Evolutionary conservation across 2,888 invertebrate genomes (phyloP).

Genomic region (Chalcis sispes): DNA sequence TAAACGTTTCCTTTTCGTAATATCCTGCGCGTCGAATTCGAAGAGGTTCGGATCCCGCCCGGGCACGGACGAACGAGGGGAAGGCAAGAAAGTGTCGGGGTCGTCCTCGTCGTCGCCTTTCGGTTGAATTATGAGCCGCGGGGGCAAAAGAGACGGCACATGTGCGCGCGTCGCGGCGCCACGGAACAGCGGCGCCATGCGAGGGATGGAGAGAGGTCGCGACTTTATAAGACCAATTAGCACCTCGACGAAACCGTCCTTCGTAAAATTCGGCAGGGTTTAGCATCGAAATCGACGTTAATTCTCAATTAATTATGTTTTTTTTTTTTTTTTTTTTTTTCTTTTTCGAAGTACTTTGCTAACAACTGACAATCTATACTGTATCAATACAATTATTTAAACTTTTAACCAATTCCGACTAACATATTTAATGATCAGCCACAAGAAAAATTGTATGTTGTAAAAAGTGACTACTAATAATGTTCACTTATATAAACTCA

Average conservation of each 20-base stretch:
- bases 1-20: neutral
- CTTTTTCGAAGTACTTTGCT: too few relatives aligned
- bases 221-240: conserved; percentile 68
- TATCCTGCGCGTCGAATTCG: conserved; percentile 18
- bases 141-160: too few relatives aligned
- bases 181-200: conserved; percentile 64
- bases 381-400: too few relatives aligned
- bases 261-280: neutral
- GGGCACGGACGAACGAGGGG: conserved; percentile 1
- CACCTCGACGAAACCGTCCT: conserved; percentile 61
- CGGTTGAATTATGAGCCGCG: conserved; percentile 64
- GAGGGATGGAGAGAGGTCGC: conserved; percentile 48
- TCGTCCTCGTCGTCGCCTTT: conserved; percentile 15
- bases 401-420: too few relatives aligned
- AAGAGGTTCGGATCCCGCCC: neutral
- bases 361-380: too few relatives aligned
- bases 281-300: too few relatives aligned
- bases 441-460: too few relatives aligned
- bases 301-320: too few relatives aligned
- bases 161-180: conserved; percentile 65
- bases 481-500: too few relatives aligned
- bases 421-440: too few relatives aligned
- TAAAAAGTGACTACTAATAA: too few relatives aligned
- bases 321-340: too few relatives aligned
- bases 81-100: conserved; percentile 5